Percentiles rank a stretch among this genome's conserved stretches.
These are phyloP conservation scores for Paramormyrops kingsleyae DNA, from an alignment of 2,113 vertebrate species.

Conservation along the genomic window DNA sequence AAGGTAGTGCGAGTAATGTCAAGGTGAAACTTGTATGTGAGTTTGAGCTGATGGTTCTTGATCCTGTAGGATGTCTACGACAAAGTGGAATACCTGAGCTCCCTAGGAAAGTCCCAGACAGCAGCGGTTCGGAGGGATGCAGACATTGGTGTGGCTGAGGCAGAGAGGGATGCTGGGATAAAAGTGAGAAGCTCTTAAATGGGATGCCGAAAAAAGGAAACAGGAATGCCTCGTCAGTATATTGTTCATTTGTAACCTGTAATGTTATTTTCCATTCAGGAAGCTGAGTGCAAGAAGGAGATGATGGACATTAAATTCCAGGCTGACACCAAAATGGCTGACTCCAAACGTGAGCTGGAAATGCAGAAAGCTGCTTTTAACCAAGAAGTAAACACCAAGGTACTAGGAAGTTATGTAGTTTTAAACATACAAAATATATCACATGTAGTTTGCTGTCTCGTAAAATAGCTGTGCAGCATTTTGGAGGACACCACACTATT, in stretches of 20 bases:
- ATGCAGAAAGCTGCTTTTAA: constrained; percentile 86
- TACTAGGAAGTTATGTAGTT: constrained; percentile 37
- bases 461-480: neutral
- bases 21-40: neutral
- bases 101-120: constrained; percentile 88
- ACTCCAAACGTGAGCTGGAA: constrained; percentile 86
- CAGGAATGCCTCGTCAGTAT: neutral
- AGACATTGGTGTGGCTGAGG: constrained; percentile 88
- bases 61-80: constrained; percentile 82
- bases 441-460: neutral
- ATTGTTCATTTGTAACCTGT: neutral
- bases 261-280: constrained; percentile 52
- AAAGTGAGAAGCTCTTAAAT: constrained; percentile 56
- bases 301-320: constrained; percentile 88
- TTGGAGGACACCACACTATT: neutral
- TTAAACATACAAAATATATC: neutral
- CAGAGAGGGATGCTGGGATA: constrained; percentile 89
- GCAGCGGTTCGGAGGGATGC: constrained; percentile 87
- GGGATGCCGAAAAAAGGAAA: neutral
- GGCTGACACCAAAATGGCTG: constrained; percentile 88
- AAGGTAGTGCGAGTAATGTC: neutral
- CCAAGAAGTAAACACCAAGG: constrained; percentile 91
- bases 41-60: constrained; percentile 11
- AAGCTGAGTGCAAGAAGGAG: constrained; percentile 88
- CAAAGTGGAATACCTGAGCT: constrained; percentile 92